phyloP scores from a whole-genome alignment of 2,113 vertebrate species.

The Ranitomeya variabilis region DNA sequence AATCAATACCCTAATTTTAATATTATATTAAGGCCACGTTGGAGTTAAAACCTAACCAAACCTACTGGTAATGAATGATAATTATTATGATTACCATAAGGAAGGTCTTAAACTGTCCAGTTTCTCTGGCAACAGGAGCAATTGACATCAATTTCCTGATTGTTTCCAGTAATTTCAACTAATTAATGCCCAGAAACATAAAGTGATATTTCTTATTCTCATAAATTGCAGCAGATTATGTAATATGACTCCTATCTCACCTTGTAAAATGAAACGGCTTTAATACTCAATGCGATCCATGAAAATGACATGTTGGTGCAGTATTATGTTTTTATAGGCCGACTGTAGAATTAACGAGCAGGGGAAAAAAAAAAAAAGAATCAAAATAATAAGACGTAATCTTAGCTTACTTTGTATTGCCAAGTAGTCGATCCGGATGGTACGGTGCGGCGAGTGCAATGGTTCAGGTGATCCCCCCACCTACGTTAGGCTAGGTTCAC shows the following conservation, averaged over 20 bases:
- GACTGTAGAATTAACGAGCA: background rate
- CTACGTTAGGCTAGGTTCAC: background rate
- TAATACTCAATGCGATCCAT: background rate
- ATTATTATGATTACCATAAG: constrained; percentile 54
- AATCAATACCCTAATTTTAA: background rate
- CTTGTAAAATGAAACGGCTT: constrained; percentile 42
- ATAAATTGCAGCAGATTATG: constrained; percentile 55
- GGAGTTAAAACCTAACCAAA: constrained; percentile 45
- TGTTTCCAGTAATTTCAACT: constrained; percentile 58
- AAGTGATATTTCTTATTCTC: constrained; percentile 58
- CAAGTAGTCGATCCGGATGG: background rate
- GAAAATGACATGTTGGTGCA: constrained; percentile 3
- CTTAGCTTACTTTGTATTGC: background rate
- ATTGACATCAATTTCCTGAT: constrained; percentile 59
- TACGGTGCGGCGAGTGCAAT: background rate
- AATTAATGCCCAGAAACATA: constrained; percentile 59
- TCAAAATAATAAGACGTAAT: background rate
- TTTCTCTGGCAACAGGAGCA: constrained; percentile 58
- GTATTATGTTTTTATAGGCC: background rate
- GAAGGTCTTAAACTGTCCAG: constrained; percentile 56
- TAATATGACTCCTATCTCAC: constrained; percentile 58
- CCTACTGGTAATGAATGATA: constrained; percentile 56
- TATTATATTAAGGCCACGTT: background rate
- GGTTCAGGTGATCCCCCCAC: background rate
- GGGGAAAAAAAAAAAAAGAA: background rate